Evolutionary conservation across 1,140 invertebrate species (phyloP).

Genomic region (Triops longicaudatus): DNA sequence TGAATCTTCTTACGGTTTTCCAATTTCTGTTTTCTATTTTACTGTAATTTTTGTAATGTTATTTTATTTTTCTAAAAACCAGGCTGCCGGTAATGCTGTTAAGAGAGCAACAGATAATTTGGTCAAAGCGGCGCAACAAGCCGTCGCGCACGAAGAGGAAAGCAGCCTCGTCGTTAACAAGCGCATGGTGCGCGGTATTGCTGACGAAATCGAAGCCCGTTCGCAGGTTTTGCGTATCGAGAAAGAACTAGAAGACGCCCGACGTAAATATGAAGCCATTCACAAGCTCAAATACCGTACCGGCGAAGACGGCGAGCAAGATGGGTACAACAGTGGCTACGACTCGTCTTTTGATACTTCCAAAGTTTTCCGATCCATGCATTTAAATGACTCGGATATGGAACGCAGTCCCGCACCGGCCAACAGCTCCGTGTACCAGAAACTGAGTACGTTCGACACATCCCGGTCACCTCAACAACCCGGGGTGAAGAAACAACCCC

Average conservation of each 20-base stretch:
- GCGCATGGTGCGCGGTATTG: conserved; percentile 85
- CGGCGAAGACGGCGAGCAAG: conserved; percentile 33
- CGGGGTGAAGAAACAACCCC: conserved; percentile 25
- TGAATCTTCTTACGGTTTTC: no score
- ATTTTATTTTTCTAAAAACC: conserved; percentile 34
- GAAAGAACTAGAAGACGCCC: conserved; percentile 82
- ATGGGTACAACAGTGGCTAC: conserved; percentile 34
- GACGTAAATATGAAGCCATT: conserved; percentile 75
- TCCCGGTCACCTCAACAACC: conserved; percentile 16
- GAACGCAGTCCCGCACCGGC: conserved; percentile 19
- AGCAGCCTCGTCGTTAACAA: conserved; percentile 78
- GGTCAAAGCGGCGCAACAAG: conserved; percentile 86
- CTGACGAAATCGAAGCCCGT: conserved; percentile 77
- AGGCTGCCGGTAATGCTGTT: conserved; percentile 91
- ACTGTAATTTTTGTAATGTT: not conserved
- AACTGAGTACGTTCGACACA: not conserved
- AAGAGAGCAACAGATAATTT: conserved; percentile 96
- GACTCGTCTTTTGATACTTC: conserved; percentile 30
- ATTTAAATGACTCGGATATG: conserved; percentile 23
- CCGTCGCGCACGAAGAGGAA: conserved; percentile 76
- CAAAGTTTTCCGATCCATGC: not conserved
- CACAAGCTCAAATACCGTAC: conserved; percentile 64
- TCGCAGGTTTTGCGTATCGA: conserved; percentile 86
- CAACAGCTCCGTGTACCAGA: not conserved
- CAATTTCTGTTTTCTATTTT: not conserved